Conservation (phyloP, 1,140 invertebrate species). For the Pemphigus obesinymphae region DNA sequence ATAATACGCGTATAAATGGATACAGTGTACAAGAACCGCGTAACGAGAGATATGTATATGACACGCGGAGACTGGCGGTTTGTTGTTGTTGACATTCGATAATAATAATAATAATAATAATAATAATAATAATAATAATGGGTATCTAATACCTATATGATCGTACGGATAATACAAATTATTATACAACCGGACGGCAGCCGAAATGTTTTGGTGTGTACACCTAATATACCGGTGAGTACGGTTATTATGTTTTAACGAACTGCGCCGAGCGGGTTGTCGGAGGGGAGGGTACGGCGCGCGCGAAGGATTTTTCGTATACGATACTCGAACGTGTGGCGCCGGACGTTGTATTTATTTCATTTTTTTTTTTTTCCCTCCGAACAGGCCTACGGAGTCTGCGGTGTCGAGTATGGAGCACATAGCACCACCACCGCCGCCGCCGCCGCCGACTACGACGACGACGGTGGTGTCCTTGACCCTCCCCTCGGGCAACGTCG, state of each 20-base stretch:
- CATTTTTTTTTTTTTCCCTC: constrained; percentile 33
- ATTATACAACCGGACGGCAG: background rate
- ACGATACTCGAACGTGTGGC: background rate
- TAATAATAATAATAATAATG: background rate
- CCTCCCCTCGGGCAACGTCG: constrained; percentile 27
- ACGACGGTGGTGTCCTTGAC: constrained; percentile 21
- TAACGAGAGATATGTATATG: background rate
- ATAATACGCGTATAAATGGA: no score
- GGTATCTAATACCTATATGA: no score
- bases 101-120: background rate
- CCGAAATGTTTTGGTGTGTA: no score
- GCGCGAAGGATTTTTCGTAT: constrained; percentile 4
- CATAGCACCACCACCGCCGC: background rate
- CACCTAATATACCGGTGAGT: no score
- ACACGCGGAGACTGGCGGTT: background rate
- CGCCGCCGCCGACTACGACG: background rate
- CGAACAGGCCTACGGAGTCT: constrained; percentile 9
- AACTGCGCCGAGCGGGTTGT: no score
- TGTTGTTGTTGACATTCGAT: background rate
- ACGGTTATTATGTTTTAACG: no score
- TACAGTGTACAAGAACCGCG: no score
- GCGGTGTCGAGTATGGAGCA: background rate
- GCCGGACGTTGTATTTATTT: constrained; percentile 21
- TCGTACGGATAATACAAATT: no score
- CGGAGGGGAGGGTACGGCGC: no score